Conservation (phyloP, 1,140 invertebrate species). For the Brachionus asplanchnoidis region DNA sequence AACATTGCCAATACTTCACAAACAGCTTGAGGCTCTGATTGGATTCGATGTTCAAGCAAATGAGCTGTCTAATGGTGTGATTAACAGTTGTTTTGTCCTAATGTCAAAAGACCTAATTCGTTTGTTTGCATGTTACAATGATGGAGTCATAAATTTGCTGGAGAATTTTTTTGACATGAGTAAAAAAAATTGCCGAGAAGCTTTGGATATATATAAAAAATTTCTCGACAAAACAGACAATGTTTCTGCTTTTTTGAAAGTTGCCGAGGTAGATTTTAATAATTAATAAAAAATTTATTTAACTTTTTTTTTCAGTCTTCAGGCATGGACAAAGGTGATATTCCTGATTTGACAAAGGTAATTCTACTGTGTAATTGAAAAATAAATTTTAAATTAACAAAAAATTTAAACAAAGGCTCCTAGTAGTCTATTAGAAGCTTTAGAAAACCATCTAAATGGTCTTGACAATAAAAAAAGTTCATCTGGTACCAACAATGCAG, state of each 20-base stretch:
- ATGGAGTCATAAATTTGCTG: constrained; percentile 96
- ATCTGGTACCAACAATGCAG: neutral
- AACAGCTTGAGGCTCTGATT: constrained; percentile 85
- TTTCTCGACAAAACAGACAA: constrained; percentile 97
- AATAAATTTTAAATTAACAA: constrained; percentile 38
- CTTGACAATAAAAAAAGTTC: constrained; percentile 36
- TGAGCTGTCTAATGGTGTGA: constrained; percentile 94
- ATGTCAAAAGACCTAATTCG: constrained; percentile 96
- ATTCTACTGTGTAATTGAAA: neutral
- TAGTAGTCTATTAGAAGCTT: constrained; percentile 89
- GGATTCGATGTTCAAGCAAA: constrained; percentile 86
- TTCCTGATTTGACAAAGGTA: constrained; percentile 92
- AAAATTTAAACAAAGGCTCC: constrained; percentile 67
- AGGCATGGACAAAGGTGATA: constrained; percentile 96
- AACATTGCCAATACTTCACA: constrained; percentile 87
- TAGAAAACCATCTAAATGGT: constrained; percentile 79
- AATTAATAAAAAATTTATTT: too few species aligned
- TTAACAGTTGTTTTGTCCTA: constrained; percentile 96
- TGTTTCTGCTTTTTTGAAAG: constrained; percentile 95
- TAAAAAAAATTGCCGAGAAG: constrained; percentile 91
- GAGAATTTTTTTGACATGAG: constrained; percentile 98
- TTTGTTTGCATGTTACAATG: constrained; percentile 98
- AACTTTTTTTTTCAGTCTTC: constrained; percentile 67
- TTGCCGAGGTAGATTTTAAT: constrained; percentile 68
- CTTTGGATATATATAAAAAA: constrained; percentile 96